Base-by-base conservation (phyloP, 92 coral and sea anemone genomes). In the Porites lobata region DNA sequence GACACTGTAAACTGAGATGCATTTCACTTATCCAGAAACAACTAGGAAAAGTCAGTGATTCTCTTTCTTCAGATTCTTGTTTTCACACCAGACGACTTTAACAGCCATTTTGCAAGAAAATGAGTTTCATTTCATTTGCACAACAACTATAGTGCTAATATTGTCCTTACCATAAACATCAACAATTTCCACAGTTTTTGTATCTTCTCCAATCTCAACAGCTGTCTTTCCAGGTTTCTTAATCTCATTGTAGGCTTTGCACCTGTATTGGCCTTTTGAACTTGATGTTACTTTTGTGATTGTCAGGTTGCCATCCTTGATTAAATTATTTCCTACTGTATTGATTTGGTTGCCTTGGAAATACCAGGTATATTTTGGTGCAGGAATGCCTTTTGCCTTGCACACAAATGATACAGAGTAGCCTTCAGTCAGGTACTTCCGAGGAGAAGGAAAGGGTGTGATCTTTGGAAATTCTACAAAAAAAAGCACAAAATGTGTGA, bases 301-400 rank as follows among this genome's bases (percentile, higher is more conserved):
- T 9, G 86, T 81, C 26, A 93, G 76, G 54, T 85, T 81, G 62
- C 91, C 80, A 6, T 71, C 78, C 0, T 29, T 50, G 8, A 90
- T 66, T 3, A 50, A 7, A 21, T 80, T 59, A 15, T 84, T 75
- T 12, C 71, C 85, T 47, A 90, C 38, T 29, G 87, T 17, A n/a
- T 26, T 38, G 0, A 93, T 86, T 20, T 62, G 12, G 7, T 11
- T 0, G 2, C 83, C 89, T 0, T 7, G 38, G 0, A 75, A 59
- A 1, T 82, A 43, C 96, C 96, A 93, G 21, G 59, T 17, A 19
- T 77, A 74, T 18, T 80, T 72, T 72, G 96, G 96, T 20, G 81
- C 51, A 4, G 96, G 96, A 21, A 53, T 79, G 54, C 93, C 96
- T 8, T 66, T 87, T 64, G 83, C 96, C 19, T 79, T 67, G 21